Conservation (phyloP, 2,113 vertebrate genomes). For the Anolis sagrei region DNA sequence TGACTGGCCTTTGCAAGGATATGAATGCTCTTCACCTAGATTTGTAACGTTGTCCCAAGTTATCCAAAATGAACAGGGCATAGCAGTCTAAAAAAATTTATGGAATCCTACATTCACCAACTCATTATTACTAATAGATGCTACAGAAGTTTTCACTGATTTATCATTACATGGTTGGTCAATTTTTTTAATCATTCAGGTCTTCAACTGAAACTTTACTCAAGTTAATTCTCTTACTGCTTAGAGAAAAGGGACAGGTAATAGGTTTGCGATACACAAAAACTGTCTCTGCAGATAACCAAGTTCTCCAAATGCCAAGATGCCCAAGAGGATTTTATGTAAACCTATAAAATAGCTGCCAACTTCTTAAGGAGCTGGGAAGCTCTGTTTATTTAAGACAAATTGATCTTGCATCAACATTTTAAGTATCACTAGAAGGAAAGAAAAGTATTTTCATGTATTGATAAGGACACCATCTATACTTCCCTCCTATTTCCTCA, state of each 20-base stretch:
- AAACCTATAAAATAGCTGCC: conserved; percentile 59
- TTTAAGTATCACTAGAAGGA: conserved; percentile 47
- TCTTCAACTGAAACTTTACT: conserved; percentile 21
- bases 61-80: background rate
- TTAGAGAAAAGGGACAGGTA: conserved; percentile 60
- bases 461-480: conserved; percentile 27
- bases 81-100: background rate
- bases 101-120: background rate
- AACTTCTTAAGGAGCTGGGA: conserved; percentile 16
- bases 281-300: conserved; percentile 60
- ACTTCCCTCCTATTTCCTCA: background rate
- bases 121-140: background rate
- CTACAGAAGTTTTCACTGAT: background rate
- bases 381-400: conserved; percentile 57
- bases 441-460: conserved; percentile 15
- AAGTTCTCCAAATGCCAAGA: conserved; percentile 56
- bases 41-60: background rate
- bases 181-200: background rate
- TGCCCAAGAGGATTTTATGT: conserved; percentile 59
- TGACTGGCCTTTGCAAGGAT: too few species aligned
- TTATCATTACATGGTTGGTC: background rate
- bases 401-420: conserved; percentile 47
- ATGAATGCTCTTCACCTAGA: background rate
- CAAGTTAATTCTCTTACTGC: conserved; percentile 52
- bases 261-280: conserved; percentile 43